phyloP scores from a whole-genome alignment of 2,113 vertebrate species.

The Oncorhynchus clarkii region DNA sequence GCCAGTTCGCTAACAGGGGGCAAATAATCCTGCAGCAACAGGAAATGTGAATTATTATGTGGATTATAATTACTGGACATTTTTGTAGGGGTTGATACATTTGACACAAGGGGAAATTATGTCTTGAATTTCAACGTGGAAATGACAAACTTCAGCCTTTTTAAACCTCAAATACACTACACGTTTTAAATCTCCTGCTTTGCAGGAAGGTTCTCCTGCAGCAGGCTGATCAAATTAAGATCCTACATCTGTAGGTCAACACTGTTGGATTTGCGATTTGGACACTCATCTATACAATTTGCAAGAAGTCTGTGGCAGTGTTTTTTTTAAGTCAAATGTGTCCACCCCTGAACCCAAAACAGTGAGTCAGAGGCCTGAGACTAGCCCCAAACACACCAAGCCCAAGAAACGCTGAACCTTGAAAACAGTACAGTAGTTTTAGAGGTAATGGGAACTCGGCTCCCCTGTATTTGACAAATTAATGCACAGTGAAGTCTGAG shows the following conservation, averaged over 20 bases:
- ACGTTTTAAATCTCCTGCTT: too few relatives aligned
- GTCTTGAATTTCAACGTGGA: too few relatives aligned
- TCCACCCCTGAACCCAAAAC: constrained; percentile 43
- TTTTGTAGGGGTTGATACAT: too few relatives aligned
- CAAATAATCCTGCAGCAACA: too few relatives aligned
- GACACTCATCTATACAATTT: constrained; percentile 10
- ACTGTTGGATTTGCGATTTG: neutral
- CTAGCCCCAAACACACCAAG: constrained; percentile 40
- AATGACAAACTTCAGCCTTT: too few relatives aligned
- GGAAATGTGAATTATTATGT: too few relatives aligned
- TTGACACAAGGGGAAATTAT: too few relatives aligned
- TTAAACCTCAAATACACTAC: too few relatives aligned
- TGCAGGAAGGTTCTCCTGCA: too few relatives aligned
- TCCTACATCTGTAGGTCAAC: neutral
- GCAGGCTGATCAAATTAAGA: too few relatives aligned
- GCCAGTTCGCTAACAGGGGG: too few relatives aligned
- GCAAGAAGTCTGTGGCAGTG: constrained; percentile 23
- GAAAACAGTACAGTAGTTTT: neutral
- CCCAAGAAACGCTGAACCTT: constrained; percentile 54
- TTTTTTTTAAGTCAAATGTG: constrained; percentile 29
- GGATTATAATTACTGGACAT: too few relatives aligned
- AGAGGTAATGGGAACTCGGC: neutral
- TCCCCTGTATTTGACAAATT: neutral
- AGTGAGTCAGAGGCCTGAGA: constrained; percentile 17
- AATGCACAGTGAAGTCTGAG: neutral